Base-by-base conservation (phyloP, 1,140 invertebrate species). In the Solenopsis invicta region DNA sequence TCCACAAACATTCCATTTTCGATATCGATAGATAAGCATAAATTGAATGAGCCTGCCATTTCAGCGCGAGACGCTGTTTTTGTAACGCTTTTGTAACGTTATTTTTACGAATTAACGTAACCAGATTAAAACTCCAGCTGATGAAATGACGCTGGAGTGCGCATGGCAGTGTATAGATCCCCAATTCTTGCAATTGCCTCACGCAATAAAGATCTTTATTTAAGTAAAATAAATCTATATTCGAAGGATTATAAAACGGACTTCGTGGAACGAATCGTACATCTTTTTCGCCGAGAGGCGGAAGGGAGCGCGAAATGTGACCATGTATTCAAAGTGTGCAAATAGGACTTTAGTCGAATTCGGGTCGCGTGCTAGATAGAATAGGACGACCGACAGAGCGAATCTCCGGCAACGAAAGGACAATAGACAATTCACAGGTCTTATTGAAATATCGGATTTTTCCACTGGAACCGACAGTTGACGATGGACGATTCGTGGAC, bases 401-500 rank as follows among this genome's bases (percentile, higher is more conserved):
- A 8, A 78, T 78, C 61, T 78, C 61, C 76, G 45, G 61, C 18
- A 4, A 78, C 13, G 37, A 41, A 64, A 78, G 41, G 18, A 78
- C 59, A 78, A 24, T 29, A 37, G 12, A 29, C 24, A 77, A 64
- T 64, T 77, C 56, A 77, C 37, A 34, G 10, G 18, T n/a, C 18
- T 66, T 78, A 50, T 75, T 75, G 5, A 66, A 66, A 34, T 66
- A 78, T 52, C 45, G 18, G 0, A 78, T 66, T 64, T 24, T 78
- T 62, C 21, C 4, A 50, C 12, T 48, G 18, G 8, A 29, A 34
- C 0, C 18, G 64, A 16, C n/a, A 50, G 41, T 45, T 54, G 12
- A 24, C 37, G 52, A 37, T 59, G 34, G 34, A 10, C 37, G 10
- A 56, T 37, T 72, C 29, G 9, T 18, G 18, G 71, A 56, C 29